Evolutionary conservation across 64 coral and sea anemone species (phyloP), one percentile per base, ranked within the genome.

Genomic region (Montipora efflorescens): DNA sequence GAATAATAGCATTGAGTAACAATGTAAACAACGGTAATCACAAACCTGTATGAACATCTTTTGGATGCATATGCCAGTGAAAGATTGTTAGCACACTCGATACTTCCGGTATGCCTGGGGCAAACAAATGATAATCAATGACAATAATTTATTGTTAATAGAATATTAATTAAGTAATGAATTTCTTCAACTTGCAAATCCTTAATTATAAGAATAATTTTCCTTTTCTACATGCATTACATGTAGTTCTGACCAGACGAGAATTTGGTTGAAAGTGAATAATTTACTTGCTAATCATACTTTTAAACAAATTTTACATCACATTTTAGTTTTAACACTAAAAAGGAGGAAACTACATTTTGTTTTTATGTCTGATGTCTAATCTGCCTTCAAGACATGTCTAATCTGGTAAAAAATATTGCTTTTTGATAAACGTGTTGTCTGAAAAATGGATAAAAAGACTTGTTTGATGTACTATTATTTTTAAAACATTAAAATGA

Each of bases 71-170:
- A 64, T 11, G 13, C 59, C 59, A 64, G 13, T 14, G 59, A 64
- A 64, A 64, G 59, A 11, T 11, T 64, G 59, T 64, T 64, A 11
- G 59, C 59, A 64, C 59, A 64, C 13, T 64, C 59, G 8, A 64
- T 64, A 11, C 59, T 64, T 7, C 59, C 59, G 8, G 59, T 64
- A 11, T 64, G 59, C 13, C 59, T 64, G 23, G 23, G 0, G 59
- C 89, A 28, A 64, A 18, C 16, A 80, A 80, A 91, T 78, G 68
- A n/a, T 82, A 12, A 18, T 72, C 61, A 73, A 64, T 78, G 11
- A 80, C 79, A 81, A 25, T 69, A 82, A 82, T 62, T 52, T 80
- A 57, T 82, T 62, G 81, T 82, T 69, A 23, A 49, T 61, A 81
- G 51, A 61, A 48, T 5, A 69, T 91, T 49, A 81, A 82, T 82